Base-by-base conservation (phyloP, 2,797 vertebrate genomes). In the Phataginus tricuspis region DNA sequence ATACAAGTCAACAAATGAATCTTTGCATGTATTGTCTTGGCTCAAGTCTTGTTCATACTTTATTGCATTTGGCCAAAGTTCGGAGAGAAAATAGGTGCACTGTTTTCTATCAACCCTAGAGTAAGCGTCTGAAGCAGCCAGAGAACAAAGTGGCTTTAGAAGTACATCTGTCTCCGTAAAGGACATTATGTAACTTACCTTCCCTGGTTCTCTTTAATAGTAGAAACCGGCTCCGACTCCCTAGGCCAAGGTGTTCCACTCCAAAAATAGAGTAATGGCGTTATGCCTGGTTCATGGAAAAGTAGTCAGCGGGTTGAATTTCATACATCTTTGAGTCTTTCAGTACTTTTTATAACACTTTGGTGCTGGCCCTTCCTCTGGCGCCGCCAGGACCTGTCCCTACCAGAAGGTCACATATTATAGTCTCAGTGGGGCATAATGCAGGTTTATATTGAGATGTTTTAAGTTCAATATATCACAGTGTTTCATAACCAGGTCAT, bases 1-100 rank as follows among this genome's bases (percentile, higher is more conserved):
- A 21, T 4, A 29, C 42, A 63, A 4, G 51, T 42, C 27, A 42
- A 4, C 23, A 18, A 9, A 45, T 42, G 66, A 42, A 61, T 13
- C 6, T 0, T 25, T 1, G 0, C 27, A 0, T 7, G 0, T 13
- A 9, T n/a, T 51, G 64, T 83, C 55, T 63, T 7, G 27, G 63
- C 63, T 91, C 29, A 25, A 61, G 4, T 21, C 59, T 29, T n/a
- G 51, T 11, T 37, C 53, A 14, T 4, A 55, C 29, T 89, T 57
- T 45, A n/a, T 64, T 80, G 66, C 21, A 9, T 85, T 66, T 57
- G 55, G 66, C 31, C 51, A 86, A 49, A 64, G 0, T 82, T 75
- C 29, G 23, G 45, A 78, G 49, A 55, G n/a, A 86, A 88, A 82
- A 27, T n/a, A 59, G 34, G 39, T 25, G 57, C 15, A 9, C 1